These are phyloP conservation scores for Glaucomys volans DNA, from an alignment of 2,113 vertebrate species.

Conservation along the genomic window DNA sequence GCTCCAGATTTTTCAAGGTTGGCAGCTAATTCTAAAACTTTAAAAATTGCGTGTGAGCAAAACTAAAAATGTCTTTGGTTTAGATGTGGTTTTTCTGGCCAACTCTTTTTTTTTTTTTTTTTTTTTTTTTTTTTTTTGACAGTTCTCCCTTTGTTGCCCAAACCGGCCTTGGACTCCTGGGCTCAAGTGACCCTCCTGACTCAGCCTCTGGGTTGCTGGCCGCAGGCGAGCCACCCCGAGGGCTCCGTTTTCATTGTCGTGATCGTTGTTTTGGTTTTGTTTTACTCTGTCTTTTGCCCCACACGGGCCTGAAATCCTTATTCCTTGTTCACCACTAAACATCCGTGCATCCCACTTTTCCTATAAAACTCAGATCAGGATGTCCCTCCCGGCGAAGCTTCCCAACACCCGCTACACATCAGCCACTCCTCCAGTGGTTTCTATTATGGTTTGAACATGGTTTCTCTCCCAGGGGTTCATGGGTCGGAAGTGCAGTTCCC, in stretches of 20 bases:
- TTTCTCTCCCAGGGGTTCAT: too few relatives aligned
- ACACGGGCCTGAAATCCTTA: not conserved
- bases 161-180: not conserved
- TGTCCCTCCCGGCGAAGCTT: not conserved
- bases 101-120: slow-evolving; percentile 7
- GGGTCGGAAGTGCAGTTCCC: too few relatives aligned
- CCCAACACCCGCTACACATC: not conserved
- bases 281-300: not conserved
- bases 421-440: not conserved
- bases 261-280: too few relatives aligned
- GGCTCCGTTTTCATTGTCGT: too few relatives aligned
- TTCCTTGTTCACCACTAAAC: not conserved
- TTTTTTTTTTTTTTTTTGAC: not conserved
- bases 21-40: slow-evolving; percentile 61
- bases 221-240: not conserved
- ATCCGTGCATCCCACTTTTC: not conserved
- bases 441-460: too few relatives aligned
- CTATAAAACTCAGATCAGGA: not conserved
- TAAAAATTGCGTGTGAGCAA: slow-evolving; percentile 62
- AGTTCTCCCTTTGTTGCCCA: not conserved
- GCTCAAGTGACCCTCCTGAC: not conserved
- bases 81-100: slow-evolving; percentile 45
- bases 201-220: not conserved
- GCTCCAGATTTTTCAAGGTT: slow-evolving; percentile 25
- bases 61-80: slow-evolving; percentile 62